phyloP scores from a whole-genome alignment of 2,888 invertebrate genomes.

The Habroteleia sp. region DNA sequence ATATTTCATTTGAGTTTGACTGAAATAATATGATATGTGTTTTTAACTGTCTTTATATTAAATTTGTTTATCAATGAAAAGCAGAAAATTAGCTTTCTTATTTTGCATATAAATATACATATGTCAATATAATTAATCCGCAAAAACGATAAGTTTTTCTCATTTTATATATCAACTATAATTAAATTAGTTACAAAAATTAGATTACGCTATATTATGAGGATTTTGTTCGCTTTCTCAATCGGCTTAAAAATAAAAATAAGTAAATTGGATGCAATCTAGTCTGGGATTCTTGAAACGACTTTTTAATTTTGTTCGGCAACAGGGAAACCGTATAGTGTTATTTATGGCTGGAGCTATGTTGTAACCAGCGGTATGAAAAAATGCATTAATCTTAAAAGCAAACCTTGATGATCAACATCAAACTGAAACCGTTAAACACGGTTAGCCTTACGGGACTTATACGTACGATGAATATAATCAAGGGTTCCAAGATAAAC shows the following conservation, averaged over 20 bases:
- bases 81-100: no score
- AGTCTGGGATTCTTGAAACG: constrained; percentile 23
- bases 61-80: no score
- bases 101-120: no score
- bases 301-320: constrained; percentile 44
- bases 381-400: constrained; percentile 62
- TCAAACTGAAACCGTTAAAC: constrained; percentile 63
- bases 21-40: no score
- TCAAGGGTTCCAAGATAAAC: constrained; percentile 53
- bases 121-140: no score
- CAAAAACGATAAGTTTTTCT: no score
- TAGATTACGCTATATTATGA: constrained; percentile 15
- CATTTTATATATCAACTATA: background rate
- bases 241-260: constrained; percentile 34
- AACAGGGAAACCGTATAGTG: constrained; percentile 45
- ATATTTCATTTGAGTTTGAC: constrained; percentile 41
- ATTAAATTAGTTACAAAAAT: constrained; percentile 22
- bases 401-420: constrained; percentile 59
- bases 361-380: constrained; percentile 50
- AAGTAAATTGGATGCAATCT: constrained; percentile 42
- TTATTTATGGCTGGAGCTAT: constrained; percentile 49
- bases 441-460: constrained; percentile 62
- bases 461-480: constrained; percentile 54
- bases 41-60: no score
- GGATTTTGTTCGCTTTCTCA: constrained; percentile 16